These are phyloP conservation scores for Drosophila dives DNA, from an alignment of 2,888 invertebrate genomes.

Conservation along the genomic window DNA sequence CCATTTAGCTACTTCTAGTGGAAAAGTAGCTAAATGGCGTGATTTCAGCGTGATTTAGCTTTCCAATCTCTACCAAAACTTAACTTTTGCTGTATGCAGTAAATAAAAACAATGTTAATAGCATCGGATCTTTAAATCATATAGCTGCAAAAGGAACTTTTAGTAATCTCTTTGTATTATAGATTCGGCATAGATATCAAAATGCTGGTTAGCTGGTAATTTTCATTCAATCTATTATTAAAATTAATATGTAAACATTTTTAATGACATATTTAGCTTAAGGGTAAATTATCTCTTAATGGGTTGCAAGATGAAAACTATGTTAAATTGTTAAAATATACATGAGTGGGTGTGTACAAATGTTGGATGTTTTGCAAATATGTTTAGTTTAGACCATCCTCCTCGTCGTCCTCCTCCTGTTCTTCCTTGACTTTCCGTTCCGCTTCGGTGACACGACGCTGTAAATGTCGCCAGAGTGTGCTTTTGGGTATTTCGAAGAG, in stretches of 20 bases:
- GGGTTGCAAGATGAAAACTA: slow-evolving; percentile 16
- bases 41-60: not conserved
- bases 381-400: slow-evolving; percentile 49
- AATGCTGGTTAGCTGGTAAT: not conserved
- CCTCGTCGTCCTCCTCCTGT: slow-evolving; percentile 61
- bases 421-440: slow-evolving; percentile 66
- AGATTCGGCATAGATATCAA: not conserved
- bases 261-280: slow-evolving; percentile 34
- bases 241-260: slow-evolving; percentile 33
- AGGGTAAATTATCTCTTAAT: slow-evolving; percentile 30
- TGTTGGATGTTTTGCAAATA: slow-evolving; percentile 13
- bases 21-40: too few species aligned
- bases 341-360: slow-evolving; percentile 19
- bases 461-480: slow-evolving; percentile 84
- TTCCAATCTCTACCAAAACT: not conserved
- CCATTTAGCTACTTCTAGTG: not conserved
- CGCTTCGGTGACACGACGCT: slow-evolving; percentile 73
- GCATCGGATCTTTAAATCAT: not conserved
- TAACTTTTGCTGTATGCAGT: not conserved
- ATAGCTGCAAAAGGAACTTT: not conserved
- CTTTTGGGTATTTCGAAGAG: slow-evolving; percentile 84
- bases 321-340: slow-evolving; percentile 31
- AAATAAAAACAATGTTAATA: not conserved
- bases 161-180: not conserved
- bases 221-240: slow-evolving; percentile 13